Evolutionary conservation across 1,140 invertebrate species (phyloP), one percentile per base, ranked within the genome.

Genomic region (Bacillus rossius): DNA sequence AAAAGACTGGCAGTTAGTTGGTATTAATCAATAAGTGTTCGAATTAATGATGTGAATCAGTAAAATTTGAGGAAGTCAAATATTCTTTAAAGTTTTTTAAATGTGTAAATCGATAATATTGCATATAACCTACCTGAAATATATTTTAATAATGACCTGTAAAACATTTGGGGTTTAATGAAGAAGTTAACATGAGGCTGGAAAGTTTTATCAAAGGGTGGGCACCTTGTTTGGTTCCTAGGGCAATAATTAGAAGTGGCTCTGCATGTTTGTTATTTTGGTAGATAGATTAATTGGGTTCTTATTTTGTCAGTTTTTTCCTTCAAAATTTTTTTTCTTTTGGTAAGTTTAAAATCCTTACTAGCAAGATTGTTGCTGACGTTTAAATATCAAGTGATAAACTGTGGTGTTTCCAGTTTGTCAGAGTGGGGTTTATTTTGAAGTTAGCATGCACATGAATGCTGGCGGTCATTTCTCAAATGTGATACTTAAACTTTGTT

Each of bases 181-280:
- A 34, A 10, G 29, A 7, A 34, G 10, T 10, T 34, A 34, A 54
- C 43, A 58, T 60, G 62, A 65, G 64, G 64, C 64, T 65, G 64
- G 64, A 65, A 65, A 65, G 64, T 64, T 60, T 10, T 34, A 22
- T 26, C 41, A 37, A 54, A 54, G 23, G 17, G 16, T 34, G 34
- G 53, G 40, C 19, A 14, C 29, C 58, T 60, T 52, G 54, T 55
- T 50, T 34, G 29, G 58, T 60, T 60, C 58, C 58, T 52, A 60
- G 58, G 58, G 58, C 58, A 60, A 34, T 7, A 7, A 34, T 34
- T 34, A 34, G 29, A 7, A 7, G 34, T 38, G 19, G n/a, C 10
- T 57, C 43, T 57, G 55, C 55, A 57, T 57, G 55, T 50, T 57
- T 48, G 55, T 48, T 45, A 14, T 57, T 20, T 17, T 57, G n/a